These are phyloP conservation scores for Bombus pascuorum DNA, from an alignment of 1,140 invertebrate species.

Conservation along the genomic window DNA sequence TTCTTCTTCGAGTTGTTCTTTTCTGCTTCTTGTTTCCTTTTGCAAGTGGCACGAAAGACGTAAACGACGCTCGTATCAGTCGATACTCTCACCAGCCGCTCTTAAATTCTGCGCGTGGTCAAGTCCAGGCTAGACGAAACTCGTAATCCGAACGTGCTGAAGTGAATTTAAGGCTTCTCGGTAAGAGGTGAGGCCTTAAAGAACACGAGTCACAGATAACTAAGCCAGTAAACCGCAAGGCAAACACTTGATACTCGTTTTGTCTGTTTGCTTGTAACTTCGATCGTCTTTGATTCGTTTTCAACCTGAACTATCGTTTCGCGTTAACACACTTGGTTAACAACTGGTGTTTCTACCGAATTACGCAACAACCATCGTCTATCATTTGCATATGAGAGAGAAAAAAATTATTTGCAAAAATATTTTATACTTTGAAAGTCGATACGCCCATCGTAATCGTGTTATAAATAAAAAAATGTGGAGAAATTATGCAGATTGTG, in stretches of 20 bases:
- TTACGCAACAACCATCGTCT: neutral
- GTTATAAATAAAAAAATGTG: too few relatives aligned
- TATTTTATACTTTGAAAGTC: neutral
- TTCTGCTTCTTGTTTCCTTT: neutral
- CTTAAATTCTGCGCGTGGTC: neutral
- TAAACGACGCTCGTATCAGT: neutral
- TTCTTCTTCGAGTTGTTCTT: neutral
- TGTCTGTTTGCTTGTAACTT: neutral
- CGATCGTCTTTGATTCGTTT: neutral
- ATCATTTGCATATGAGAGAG: neutral
- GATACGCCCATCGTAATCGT: too few relatives aligned
- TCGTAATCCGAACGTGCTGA: constrained; percentile 22
- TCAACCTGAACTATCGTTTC: neutral
- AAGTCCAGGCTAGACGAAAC: constrained; percentile 25
- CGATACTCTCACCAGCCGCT: neutral
- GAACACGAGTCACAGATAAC: constrained; percentile 21
- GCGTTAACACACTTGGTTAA: neutral
- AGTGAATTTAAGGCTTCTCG: constrained; percentile 42
- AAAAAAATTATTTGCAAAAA: neutral
- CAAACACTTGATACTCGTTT: constrained; percentile 22
- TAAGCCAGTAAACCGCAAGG: constrained; percentile 28
- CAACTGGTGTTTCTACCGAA: too few relatives aligned
- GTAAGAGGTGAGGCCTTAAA: neutral
- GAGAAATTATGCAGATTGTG: too few relatives aligned
- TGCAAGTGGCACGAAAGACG: neutral